Evolutionary conservation across 2,888 invertebrate species (phyloP), one percentile per base, ranked within the genome.

Genomic region (Aspidiotus rigidus): DNA sequence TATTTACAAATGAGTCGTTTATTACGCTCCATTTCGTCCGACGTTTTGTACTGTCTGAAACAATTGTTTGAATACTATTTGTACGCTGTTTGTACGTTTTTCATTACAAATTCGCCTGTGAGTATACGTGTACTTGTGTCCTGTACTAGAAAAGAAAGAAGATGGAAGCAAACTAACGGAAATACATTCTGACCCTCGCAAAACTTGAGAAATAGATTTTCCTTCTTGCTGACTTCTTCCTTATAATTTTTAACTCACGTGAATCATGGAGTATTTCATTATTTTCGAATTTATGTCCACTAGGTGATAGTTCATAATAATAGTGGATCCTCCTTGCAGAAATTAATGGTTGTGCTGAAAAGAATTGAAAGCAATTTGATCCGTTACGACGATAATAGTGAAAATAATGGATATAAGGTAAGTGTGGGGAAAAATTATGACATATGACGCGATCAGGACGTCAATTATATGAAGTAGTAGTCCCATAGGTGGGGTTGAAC

Each of bases 31-130:
- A 93, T 96, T 72, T 90, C 95, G 0, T 84, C 90, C 75, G 92
- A 94, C 79, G 93, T 96, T 3, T 86, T 94, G n/a, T 83, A 86
- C 76, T 86, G 90, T 71, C 90, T 96, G 86, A 87, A 90, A 73
- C 94, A 97, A 75, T 82, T 97, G 17, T 92, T 93, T 78, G 96
- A 97, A 76, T 93, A 91, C 77, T 97, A 96, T 78, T 86, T 94
- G 69, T 94, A 88, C 77, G 85, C 92, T 0, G 93, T 94, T 0
- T 90, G 92, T 77, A 81, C 84, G 53, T 92, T 94, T 76, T 95
- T 95, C 77, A 87, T 90, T 0, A 83, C 84, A 0, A 90, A 90
- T 78, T 80, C 89, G 72, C 69, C 72, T 17, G 89, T 83, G 75
- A 80, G 80, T 78, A 72, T 67, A 28, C 28, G 62, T 16, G 7